A percentile compares a stretch with the other conserved stretches of the same genome.
Conservation (phyloP, 2,113 vertebrate species). For the Pao palembangensis region DNA sequence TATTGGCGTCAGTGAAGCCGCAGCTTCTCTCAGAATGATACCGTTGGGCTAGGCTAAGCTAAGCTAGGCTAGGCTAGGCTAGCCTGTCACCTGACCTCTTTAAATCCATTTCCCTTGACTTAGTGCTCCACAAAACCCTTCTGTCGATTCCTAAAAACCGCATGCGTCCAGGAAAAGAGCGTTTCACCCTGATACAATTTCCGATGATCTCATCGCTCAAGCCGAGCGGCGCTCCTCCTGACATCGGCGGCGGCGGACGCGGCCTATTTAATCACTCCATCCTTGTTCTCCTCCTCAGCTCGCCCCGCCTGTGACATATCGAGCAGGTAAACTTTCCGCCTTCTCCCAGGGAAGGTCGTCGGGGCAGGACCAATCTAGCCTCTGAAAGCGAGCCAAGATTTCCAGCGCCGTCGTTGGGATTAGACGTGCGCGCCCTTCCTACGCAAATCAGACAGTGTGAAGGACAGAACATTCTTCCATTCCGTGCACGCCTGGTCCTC, state of each 20-base stretch:
- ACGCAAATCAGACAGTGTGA: slow-evolving; percentile 77
- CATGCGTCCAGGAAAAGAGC: slow-evolving; percentile 14
- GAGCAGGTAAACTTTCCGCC: slow-evolving; percentile 70
- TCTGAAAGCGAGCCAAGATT: slow-evolving; percentile 77
- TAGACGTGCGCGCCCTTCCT: slow-evolving; percentile 68
- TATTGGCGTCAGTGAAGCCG: slow-evolving; percentile 57
- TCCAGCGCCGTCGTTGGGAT: slow-evolving; percentile 73
- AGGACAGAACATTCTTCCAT: slow-evolving; percentile 69
- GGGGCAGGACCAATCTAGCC: slow-evolving; percentile 71
- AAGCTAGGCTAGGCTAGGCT: too few species aligned
- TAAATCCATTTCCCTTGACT: neutral
- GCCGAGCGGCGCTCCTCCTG: slow-evolving; percentile 30
- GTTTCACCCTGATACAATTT: slow-evolving; percentile 33
- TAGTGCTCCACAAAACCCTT: neutral
- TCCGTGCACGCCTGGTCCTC: slow-evolving; percentile 60
- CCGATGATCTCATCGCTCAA: slow-evolving; percentile 44
- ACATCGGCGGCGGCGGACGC: slow-evolving; percentile 43
- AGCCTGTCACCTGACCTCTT: too few species aligned
- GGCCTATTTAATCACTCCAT: slow-evolving; percentile 58
- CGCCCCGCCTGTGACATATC: slow-evolving; percentile 61
- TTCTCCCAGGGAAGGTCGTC: slow-evolving; percentile 69
- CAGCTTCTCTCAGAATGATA: too few species aligned
- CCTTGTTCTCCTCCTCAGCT: slow-evolving; percentile 57
- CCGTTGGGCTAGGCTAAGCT: too few species aligned
- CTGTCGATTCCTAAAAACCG: neutral